A percentile compares a stretch with the other conserved stretches of the same genome.
These are phyloP conservation scores for Urosaurus nigricauda DNA, from an alignment of 2,797 vertebrate species.

Conservation along the genomic window DNA sequence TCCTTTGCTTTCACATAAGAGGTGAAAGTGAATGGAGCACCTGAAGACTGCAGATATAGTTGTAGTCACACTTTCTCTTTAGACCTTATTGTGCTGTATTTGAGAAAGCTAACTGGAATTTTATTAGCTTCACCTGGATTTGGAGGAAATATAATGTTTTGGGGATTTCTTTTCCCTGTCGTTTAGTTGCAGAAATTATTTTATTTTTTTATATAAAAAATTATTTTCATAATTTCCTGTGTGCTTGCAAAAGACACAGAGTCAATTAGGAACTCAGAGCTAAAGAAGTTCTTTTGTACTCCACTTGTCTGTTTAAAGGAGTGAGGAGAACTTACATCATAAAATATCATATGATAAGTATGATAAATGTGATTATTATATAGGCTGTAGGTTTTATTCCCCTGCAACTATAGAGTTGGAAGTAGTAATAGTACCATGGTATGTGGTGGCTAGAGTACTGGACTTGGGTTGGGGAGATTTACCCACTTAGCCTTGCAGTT, in stretches of 20 bases:
- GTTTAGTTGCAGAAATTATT: neutral
- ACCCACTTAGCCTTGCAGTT: neutral
- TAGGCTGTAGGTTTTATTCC: neutral
- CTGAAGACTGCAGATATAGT: too few relatives aligned
- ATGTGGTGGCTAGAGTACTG: neutral
- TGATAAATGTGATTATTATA: neutral
- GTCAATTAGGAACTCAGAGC: neutral
- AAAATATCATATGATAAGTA: neutral
- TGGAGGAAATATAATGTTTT: neutral
- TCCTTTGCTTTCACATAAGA: neutral
- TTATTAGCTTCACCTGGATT: neutral
- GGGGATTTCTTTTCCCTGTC: neutral
- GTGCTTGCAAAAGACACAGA: neutral
- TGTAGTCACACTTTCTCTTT: neutral
- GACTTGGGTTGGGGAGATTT: neutral
- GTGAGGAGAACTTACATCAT: neutral
- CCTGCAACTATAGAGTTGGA: neutral
- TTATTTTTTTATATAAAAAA: neutral
- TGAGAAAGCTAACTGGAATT: neutral
- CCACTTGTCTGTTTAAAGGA: too few relatives aligned
- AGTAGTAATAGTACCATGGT: neutral
- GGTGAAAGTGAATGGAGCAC: neutral
- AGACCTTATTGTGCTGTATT: too few relatives aligned
- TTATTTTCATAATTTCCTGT: too few relatives aligned
- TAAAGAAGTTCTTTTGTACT: too few relatives aligned